Conservation (phyloP, 2,888 invertebrate genomes). For the Synergus japonicus region DNA sequence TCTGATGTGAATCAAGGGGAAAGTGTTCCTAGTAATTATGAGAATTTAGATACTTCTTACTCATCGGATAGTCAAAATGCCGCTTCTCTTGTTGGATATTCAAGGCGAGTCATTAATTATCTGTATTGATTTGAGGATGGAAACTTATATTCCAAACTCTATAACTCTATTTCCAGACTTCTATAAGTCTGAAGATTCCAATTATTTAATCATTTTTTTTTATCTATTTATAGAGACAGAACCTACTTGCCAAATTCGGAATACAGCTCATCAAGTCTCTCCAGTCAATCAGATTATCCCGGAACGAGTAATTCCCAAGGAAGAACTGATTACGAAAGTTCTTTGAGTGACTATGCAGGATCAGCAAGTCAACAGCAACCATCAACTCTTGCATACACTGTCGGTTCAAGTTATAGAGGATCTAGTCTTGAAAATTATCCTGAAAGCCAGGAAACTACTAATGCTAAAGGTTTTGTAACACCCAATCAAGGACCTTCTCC, state of each 20-base stretch:
- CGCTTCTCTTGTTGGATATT: background rate
- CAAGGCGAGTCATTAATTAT: constrained; percentile 10
- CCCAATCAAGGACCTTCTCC: constrained; percentile 3
- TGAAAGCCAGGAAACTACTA: constrained; percentile 5
- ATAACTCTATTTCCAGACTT: background rate
- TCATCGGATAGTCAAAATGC: background rate
- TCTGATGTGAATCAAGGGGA: constrained; percentile 26
- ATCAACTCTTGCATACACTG: background rate
- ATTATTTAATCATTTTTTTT: background rate
- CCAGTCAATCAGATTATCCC: constrained; percentile 7
- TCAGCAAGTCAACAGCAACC: background rate
- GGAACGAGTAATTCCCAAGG: constrained; percentile 14
- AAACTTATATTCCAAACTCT: too few species aligned
- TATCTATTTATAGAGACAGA: constrained; percentile 18
- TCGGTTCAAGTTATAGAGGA: constrained; percentile 49
- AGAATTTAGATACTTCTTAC: constrained; percentile 14
- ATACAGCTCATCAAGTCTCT: constrained; percentile 12
- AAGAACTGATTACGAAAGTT: constrained; percentile 33
- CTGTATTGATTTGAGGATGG: background rate
- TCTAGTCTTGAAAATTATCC: constrained; percentile 54
- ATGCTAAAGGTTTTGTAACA: constrained; percentile 46
- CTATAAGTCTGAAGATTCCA: background rate
- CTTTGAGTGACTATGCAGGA: constrained; percentile 2
- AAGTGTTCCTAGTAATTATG: constrained; percentile 26
- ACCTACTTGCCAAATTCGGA: constrained; percentile 23